A percentile compares a stretch with the other conserved stretches of the same genome.
Conservation (phyloP, 2,113 vertebrate genomes). For the Xiphophorus hellerii region DNA sequence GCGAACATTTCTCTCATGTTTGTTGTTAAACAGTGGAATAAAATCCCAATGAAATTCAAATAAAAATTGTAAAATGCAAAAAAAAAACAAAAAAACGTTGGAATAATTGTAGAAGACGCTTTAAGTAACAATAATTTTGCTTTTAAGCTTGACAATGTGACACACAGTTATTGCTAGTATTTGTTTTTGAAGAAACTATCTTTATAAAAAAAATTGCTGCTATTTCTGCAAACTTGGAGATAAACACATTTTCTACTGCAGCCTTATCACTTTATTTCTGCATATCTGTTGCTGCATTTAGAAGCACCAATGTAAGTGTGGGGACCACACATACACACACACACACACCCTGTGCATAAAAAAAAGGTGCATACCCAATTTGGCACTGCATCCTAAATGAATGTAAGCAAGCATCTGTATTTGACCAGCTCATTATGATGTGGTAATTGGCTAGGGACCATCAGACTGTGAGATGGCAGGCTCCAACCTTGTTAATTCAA, state of each 20-base stretch:
- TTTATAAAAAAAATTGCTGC: neutral
- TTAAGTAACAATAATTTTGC: no score
- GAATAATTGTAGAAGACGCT: neutral
- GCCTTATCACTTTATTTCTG: conserved; percentile 21
- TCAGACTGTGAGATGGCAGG: conserved; percentile 64
- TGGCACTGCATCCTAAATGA: conserved; percentile 53
- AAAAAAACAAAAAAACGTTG: neutral
- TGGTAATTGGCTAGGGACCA: conserved; percentile 70
- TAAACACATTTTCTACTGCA: conserved; percentile 22
- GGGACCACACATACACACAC: neutral
- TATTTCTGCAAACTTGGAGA: neutral
- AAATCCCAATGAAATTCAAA: neutral
- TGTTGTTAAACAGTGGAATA: neutral
- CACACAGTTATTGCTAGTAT: neutral
- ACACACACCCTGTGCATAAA: conserved; percentile 16
- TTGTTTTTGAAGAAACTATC: neutral
- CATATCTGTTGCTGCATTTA: conserved; percentile 15
- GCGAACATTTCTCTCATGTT: neutral
- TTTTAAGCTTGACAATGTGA: neutral
- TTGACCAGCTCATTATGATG: conserved; percentile 69
- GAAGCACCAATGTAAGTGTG: neutral
- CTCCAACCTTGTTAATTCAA: conserved; percentile 66
- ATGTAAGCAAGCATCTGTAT: conserved; percentile 53
- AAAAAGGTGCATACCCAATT: conserved; percentile 27
- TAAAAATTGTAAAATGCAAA: neutral